Base-by-base conservation (phyloP, 2,888 invertebrate genomes). In the Melitaea athalia region DNA sequence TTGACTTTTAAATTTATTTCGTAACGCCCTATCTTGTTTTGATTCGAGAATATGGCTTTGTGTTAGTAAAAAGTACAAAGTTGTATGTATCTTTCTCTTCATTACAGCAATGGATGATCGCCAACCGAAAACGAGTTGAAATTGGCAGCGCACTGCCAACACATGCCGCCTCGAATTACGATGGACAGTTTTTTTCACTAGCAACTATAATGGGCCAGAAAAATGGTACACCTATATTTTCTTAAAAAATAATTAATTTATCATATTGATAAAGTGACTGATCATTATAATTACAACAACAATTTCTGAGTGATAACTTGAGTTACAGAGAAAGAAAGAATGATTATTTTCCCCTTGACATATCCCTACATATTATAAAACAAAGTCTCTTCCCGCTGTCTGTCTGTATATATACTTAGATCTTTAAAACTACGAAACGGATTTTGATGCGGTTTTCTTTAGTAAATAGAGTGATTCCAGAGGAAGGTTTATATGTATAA, bases 111-210 rank as follows among this genome's bases (percentile, higher is more conserved):
- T 45, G 55, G 63, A 55, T 45, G 52, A 43, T 63, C 53, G 53
- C 63, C 53, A 63, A 31, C 45, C 42, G 42, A 63, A 42, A 50
- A 52, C 63, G 53, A 63, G 63, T 63, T 63, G 63, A 53, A 38
- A 45, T 63, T 55, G 53, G 45, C 63, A 53, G 38, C 14, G 43
- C n/a, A 17, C 63, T 63, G n/a, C 14, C 45, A 43, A 42, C 43
- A 63, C 45, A 63, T 63, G 53, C 24, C 43, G 24, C 53, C 12
- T 24, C 33, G 24, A 63, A 55, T 63, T 53, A 53, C 43, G 63
- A 52, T 53, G 12, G 63, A 63, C 50, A 53, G 33, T 38, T 57
- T n/a, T 57, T 42, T 57, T 57, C 53, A 55, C 33, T 55, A 33
- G 33, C 33, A 33, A 31, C 53, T 55, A 33, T 55, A 55, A 55